phyloP scores from a whole-genome alignment of 2,113 vertebrate species.

The Amphilophus citrinellus region DNA sequence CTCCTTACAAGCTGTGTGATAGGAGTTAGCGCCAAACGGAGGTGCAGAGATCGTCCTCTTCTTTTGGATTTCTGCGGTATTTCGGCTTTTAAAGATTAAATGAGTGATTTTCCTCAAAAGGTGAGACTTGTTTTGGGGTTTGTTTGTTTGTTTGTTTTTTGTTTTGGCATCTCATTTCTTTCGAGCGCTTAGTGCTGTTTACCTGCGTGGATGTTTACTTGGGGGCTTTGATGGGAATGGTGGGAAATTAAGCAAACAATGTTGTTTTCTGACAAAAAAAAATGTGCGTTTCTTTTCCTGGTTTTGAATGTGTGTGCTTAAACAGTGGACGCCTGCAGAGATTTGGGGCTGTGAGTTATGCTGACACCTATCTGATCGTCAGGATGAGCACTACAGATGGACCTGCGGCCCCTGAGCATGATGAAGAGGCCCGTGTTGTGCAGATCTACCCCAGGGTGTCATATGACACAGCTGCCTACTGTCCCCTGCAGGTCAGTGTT shows the following conservation, averaged over 20 bases:
- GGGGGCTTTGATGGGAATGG: not conserved
- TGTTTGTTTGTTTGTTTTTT: too few relatives aligned
- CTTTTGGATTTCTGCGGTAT: not conserved
- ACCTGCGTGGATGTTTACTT: not conserved
- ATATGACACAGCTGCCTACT: conserved; percentile 76
- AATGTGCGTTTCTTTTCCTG: not conserved
- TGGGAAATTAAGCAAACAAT: not conserved
- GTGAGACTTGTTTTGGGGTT: conserved; percentile 25
- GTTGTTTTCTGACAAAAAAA: not conserved
- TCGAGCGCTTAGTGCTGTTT: not conserved
- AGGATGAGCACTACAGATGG: conserved; percentile 89
- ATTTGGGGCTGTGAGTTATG: conserved; percentile 78
- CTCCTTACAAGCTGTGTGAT: not conserved
- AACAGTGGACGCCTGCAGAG: conserved; percentile 69
- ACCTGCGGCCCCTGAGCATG: conserved; percentile 67
- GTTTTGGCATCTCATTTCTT: not conserved
- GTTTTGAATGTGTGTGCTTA: not conserved
- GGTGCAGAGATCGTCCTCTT: not conserved
- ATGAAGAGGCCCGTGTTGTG: conserved; percentile 80
- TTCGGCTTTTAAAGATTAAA: conserved; percentile 14
- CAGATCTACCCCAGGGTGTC: conserved; percentile 87
- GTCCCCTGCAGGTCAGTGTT: conserved; percentile 83
- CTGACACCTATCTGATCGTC: conserved; percentile 75
- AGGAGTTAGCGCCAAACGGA: not conserved
- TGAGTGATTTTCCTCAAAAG: conserved; percentile 27